Percentiles rank a stretch among this genome's conserved stretches.
These are phyloP conservation scores for Aurelia coerulea DNA, from an alignment of 30 jellyfish, hydroid and myxozoan genomes.

Conservation along the genomic window DNA sequence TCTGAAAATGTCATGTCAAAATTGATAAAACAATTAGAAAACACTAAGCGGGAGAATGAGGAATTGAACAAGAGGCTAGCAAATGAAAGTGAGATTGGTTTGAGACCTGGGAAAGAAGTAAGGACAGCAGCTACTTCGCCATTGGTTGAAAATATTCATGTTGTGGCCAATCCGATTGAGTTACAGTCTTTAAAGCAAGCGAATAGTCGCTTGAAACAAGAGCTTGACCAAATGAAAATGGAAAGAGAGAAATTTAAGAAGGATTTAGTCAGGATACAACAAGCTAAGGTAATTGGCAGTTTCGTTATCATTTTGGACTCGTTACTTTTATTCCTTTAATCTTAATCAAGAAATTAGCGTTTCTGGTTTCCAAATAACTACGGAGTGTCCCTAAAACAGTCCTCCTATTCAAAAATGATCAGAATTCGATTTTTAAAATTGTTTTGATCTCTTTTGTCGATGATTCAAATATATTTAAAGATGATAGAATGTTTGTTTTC, in stretches of 20 bases:
- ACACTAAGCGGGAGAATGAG: constrained; percentile 63
- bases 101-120: neutral
- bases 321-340: neutral
- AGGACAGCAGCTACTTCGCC: constrained; percentile 53
- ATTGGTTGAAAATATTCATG: constrained; percentile 7
- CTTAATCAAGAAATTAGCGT: neutral
- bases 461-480: no score
- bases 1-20: constrained; percentile 67
- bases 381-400: no score
- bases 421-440: no score
- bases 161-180: constrained; percentile 34
- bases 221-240: constrained; percentile 51
- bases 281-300: constrained; percentile 16
- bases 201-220: constrained; percentile 29
- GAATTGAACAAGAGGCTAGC: constrained; percentile 52
- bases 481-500: no score
- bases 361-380: neutral
- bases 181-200: constrained; percentile 50
- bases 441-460: no score
- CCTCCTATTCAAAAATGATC: no score
- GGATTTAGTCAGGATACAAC: constrained; percentile 52
- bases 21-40: constrained; percentile 64
- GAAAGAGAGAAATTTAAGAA: constrained; percentile 56
- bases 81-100: constrained; percentile 1
- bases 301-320: neutral